These are phyloP conservation scores for Morelia viridis DNA, from an alignment of 2,797 vertebrate genomes.

Conservation along the genomic window DNA sequence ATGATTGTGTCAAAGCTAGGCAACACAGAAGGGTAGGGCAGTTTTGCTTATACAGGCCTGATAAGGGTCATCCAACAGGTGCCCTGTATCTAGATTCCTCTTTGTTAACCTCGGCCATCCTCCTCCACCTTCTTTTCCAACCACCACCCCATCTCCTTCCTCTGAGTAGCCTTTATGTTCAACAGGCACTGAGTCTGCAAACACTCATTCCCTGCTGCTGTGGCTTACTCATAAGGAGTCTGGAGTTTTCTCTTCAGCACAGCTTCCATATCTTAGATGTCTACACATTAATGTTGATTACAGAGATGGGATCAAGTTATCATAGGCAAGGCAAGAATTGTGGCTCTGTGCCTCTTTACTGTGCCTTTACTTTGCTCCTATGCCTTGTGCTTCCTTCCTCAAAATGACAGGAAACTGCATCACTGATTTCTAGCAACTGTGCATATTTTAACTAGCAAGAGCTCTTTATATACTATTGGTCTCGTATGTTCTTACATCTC, in stretches of 20 bases:
- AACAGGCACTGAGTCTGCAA: neutral
- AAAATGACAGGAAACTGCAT: neutral
- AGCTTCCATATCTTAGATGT: neutral
- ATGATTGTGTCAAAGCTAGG: too few species aligned
- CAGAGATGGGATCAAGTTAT: neutral
- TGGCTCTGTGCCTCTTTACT: neutral
- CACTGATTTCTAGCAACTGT: neutral
- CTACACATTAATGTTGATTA: neutral
- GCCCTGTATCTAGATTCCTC: neutral
- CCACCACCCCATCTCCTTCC: neutral
- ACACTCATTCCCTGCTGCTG: neutral
- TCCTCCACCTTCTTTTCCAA: neutral
- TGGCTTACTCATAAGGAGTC: neutral
- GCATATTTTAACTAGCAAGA: neutral
- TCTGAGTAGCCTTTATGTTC: neutral
- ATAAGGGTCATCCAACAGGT: neutral
- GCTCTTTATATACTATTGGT: neutral
- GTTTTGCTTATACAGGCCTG: too few species aligned
- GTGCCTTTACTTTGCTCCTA: neutral
- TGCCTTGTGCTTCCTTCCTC: neutral
- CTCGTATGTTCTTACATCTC: neutral
- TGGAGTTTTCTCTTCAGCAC: neutral
- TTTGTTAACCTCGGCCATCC: neutral
- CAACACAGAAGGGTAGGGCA: too few species aligned
- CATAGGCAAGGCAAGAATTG: neutral